These are phyloP conservation scores for Pseudoatta argentina DNA, from an alignment of 1,140 invertebrate genomes.

Conservation along the genomic window DNA sequence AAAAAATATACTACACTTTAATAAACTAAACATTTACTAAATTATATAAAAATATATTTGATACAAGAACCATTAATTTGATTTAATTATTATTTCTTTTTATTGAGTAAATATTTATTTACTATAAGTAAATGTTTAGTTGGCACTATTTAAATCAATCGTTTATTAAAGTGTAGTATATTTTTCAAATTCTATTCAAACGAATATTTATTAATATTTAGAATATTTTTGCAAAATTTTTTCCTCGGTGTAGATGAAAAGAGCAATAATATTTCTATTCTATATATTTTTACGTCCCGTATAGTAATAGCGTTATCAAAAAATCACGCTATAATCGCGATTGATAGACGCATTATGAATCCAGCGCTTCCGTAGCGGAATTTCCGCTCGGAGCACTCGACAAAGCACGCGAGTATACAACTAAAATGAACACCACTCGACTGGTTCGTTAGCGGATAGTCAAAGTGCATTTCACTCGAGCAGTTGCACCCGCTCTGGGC, in stretches of 20 bases:
- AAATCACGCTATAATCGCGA: constrained; percentile 28
- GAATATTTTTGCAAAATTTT: too few species aligned
- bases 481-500: constrained; percentile 54
- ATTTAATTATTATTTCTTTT: too few species aligned
- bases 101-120: too few species aligned
- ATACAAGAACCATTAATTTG: too few species aligned
- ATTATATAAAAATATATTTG: too few species aligned
- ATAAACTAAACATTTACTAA: too few species aligned
- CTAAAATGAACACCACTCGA: constrained; percentile 64
- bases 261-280: background rate
- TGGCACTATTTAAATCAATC: too few species aligned
- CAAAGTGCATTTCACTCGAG: constrained; percentile 63
- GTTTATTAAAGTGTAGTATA: too few species aligned
- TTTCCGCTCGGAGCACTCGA: constrained; percentile 56
- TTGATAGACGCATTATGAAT: constrained; percentile 49
- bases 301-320: background rate
- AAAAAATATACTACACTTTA: too few species aligned
- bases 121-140: too few species aligned
- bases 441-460: constrained; percentile 63
- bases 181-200: too few species aligned
- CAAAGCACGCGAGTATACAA: constrained; percentile 57
- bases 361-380: constrained; percentile 44
- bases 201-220: too few species aligned
- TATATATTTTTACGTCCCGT: background rate
- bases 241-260: background rate